Percentiles rank a stretch among this genome's conserved stretches.
phyloP scores from a whole-genome alignment of 1,140 invertebrate genomes.

The Sinella curviseta region DNA sequence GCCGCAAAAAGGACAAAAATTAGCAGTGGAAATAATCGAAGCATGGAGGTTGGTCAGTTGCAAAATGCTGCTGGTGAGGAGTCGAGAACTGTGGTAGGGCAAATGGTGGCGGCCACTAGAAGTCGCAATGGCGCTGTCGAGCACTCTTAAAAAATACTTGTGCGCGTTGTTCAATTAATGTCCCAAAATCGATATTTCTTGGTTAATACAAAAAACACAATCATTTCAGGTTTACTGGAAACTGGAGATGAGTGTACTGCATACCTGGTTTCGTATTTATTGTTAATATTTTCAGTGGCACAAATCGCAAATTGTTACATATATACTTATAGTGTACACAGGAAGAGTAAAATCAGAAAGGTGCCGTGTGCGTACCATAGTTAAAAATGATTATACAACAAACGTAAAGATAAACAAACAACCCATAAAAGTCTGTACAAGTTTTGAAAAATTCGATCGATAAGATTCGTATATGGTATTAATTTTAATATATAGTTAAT shows the following conservation, averaged over 20 bases:
- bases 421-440: neutral
- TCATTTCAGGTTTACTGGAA: neutral
- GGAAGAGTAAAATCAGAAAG: neutral
- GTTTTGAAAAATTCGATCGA: neutral
- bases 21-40: neutral
- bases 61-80: constrained; percentile 5
- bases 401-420: neutral
- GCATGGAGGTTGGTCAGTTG: neutral
- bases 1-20: constrained; percentile 13
- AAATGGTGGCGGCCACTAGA: neutral
- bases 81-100: neutral
- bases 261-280: neutral
- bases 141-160: neutral
- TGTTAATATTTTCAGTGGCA: neutral
- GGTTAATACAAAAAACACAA: neutral
- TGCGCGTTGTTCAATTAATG: neutral
- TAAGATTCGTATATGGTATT: neutral
- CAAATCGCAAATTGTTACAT: neutral
- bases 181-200: neutral
- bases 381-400: neutral
- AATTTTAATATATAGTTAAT: neutral
- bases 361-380: neutral
- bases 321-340: neutral
- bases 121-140: neutral
- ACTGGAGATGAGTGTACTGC: neutral